These are phyloP conservation scores for Drosophila novamexicana DNA, from an alignment of 1,140 invertebrate genomes.

Conservation along the genomic window DNA sequence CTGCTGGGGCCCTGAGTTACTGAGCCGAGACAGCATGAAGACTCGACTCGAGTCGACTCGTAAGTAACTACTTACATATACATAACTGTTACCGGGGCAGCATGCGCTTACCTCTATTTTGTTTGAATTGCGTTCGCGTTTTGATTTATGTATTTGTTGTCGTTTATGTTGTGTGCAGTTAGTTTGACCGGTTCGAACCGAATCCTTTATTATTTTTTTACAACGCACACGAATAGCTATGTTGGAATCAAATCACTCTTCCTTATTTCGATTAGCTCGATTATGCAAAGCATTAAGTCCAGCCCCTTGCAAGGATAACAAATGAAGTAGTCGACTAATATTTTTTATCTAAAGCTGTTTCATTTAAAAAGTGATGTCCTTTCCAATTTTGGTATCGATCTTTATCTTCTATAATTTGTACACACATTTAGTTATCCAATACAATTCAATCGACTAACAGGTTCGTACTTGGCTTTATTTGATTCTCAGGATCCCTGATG, in stretches of 20 bases:
- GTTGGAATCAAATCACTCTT: background rate
- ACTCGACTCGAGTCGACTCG: background rate
- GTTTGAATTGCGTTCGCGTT: background rate
- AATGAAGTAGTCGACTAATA: too few relatives aligned
- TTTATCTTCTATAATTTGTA: too few relatives aligned
- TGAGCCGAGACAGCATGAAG: background rate
- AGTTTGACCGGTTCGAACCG: background rate
- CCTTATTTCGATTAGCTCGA: background rate
- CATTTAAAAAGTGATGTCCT: too few relatives aligned
- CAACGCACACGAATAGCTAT: background rate
- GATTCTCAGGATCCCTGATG: slow-evolving; percentile 10
- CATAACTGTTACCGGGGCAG: slow-evolving; percentile 15
- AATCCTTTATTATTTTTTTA: background rate
- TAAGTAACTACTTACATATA: slow-evolving; percentile 6
- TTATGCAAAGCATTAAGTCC: background rate
- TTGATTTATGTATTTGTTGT: background rate
- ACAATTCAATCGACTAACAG: background rate
- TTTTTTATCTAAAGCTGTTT: too few relatives aligned
- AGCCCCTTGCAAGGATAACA: background rate
- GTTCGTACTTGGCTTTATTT: background rate
- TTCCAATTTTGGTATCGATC: too few relatives aligned
- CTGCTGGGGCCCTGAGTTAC: slow-evolving; percentile 2
- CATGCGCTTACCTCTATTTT: slow-evolving; percentile 4
- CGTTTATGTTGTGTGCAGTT: background rate
- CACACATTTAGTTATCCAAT: background rate